Percentiles rank a stretch among this genome's conserved stretches.
phyloP scores from a whole-genome alignment of 1,140 invertebrate genomes.

The Scaptomyza hsui region DNA sequence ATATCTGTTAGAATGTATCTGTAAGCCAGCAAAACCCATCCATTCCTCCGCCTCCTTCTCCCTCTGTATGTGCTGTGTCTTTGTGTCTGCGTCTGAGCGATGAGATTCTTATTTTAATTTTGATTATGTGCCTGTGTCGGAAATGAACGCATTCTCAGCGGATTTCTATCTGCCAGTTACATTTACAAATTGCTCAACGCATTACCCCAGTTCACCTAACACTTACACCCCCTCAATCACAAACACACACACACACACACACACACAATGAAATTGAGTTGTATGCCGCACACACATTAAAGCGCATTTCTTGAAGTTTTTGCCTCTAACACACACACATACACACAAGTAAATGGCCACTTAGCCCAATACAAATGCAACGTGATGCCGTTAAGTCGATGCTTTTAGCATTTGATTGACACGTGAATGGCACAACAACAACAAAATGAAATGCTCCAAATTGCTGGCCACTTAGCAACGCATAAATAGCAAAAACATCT shows the following conservation, averaged over 20 bases:
- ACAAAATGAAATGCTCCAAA: constrained; percentile 28
- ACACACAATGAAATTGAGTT: neutral
- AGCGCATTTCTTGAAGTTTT: constrained; percentile 37
- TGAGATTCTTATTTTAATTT: constrained; percentile 82
- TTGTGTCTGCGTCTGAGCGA: constrained; percentile 68
- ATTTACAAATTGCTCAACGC: constrained; percentile 72
- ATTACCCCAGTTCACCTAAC: constrained; percentile 29
- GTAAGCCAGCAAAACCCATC: neutral
- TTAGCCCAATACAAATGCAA: constrained; percentile 45
- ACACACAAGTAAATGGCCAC: constrained; percentile 48
- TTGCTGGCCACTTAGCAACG: constrained; percentile 52
- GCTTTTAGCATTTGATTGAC: constrained; percentile 70
- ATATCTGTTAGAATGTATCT: constrained; percentile 74
- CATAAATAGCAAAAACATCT: constrained; percentile 35
- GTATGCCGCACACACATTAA: constrained; percentile 9
- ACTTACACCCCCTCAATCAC: constrained; percentile 9
- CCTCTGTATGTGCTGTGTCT: neutral
- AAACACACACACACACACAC: constrained; percentile 2
- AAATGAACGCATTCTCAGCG: constrained; percentile 46
- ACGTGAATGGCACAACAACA: constrained; percentile 33
- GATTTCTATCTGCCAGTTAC: constrained; percentile 74
- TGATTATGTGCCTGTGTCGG: constrained; percentile 62
- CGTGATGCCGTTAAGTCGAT: constrained; percentile 50
- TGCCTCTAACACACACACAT: neutral
- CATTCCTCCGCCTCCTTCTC: constrained; percentile 3